Conservation (phyloP, 2,888 invertebrate species). For the Rhagonycha lutea region DNA sequence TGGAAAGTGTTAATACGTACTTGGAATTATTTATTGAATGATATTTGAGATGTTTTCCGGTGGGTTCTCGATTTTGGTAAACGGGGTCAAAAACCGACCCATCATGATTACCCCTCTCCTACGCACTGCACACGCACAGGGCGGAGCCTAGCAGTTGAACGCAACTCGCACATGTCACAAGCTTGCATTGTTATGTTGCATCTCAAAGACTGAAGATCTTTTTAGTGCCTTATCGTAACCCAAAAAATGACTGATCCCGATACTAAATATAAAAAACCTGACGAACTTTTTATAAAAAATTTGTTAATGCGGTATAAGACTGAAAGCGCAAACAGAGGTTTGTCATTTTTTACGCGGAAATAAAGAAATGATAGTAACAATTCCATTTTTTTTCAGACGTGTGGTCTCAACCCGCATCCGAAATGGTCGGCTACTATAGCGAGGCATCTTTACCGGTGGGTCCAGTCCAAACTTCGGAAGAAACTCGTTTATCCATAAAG, state of each 20-base stretch:
- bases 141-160: conserved; percentile 45
- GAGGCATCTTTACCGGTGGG: conserved; percentile 53
- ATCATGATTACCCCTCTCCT: conserved; percentile 41
- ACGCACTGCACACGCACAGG: conserved; percentile 51
- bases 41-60: not conserved
- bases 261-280: conserved; percentile 40
- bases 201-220: conserved; percentile 35
- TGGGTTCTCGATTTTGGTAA: conserved; percentile 7
- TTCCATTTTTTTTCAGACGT: conserved; percentile 38
- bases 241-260: conserved; percentile 12
- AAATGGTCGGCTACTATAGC: conserved; percentile 61
- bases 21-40: not conserved
- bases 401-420: conserved; percentile 47
- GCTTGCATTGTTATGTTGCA: conserved; percentile 44
- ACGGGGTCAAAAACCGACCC: conserved; percentile 52
- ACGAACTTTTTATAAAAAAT: conserved; percentile 47
- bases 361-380: not conserved
- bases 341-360: conserved; percentile 7
- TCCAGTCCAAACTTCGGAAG: conserved; percentile 47
- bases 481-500: conserved; percentile 52
- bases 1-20: not conserved
- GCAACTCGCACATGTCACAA: conserved; percentile 47
- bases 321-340: conserved; percentile 42
- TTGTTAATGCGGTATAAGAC: conserved; percentile 45
- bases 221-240: conserved; percentile 28